Conservation (phyloP, 2,797 vertebrate species). For the Xiphophorus birchmanni region DNA sequence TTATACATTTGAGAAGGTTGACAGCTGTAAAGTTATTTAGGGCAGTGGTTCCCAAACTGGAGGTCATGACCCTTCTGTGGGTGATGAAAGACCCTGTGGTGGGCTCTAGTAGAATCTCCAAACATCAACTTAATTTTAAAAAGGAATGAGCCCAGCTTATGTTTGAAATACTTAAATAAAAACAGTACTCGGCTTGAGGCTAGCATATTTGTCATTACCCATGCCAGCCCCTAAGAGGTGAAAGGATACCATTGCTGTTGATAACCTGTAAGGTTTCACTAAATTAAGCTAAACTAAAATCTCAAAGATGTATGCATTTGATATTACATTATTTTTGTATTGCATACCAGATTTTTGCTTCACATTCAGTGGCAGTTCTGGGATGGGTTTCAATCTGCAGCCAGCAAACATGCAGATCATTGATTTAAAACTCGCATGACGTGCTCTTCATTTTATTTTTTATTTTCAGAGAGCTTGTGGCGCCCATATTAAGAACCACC, state of each 20-base stretch:
- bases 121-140: not conserved
- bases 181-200: not conserved
- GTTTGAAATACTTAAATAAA: not conserved
- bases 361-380: not conserved
- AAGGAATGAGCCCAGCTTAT: not conserved
- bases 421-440: not conserved
- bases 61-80: not conserved
- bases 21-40: not conserved
- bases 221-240: not conserved
- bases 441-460: not conserved
- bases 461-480: not conserved
- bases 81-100: not conserved
- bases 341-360: not conserved
- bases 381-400: not conserved
- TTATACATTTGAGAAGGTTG: not conserved
- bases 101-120: not conserved
- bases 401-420: not conserved
- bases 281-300: not conserved
- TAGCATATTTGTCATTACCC: not conserved
- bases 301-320: not conserved
- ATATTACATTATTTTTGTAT: not conserved
- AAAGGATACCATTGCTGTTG: too few species aligned
- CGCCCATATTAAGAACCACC: not conserved
- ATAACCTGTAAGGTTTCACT: too few species aligned
- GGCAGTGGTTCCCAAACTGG: not conserved